Conservation (phyloP, 2,888 invertebrate genomes). For the Macrosiphum euphorbiae region DNA sequence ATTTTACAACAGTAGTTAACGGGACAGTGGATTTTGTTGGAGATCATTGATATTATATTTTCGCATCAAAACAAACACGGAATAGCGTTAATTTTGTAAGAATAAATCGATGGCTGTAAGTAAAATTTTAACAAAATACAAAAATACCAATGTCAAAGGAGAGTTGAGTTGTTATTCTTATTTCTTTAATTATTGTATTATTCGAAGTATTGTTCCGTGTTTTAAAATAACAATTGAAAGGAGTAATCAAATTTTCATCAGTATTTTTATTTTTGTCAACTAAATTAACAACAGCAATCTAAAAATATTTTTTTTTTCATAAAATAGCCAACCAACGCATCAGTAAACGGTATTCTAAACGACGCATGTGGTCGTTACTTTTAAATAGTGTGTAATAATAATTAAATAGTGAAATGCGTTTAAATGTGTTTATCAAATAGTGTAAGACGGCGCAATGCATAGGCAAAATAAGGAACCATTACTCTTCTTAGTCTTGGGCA, state of each 20-base stretch:
- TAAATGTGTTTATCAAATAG: not conserved
- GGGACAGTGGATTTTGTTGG: not conserved
- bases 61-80: not conserved
- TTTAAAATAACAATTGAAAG: not conserved
- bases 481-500: too few species aligned
- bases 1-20: not conserved
- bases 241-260: not conserved
- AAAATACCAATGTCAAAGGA: not conserved
- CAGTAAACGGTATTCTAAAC: not conserved
- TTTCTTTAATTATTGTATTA: not conserved
- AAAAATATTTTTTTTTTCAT: not conserved
- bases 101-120: not conserved
- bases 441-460: not conserved
- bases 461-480: not conserved
- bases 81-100: not conserved
- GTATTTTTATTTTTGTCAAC: not conserved
- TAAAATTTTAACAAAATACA: not conserved
- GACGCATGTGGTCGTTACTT: not conserved
- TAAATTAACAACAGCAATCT: not conserved
- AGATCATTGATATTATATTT: not conserved
- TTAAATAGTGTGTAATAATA: not conserved
- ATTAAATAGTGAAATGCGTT: not conserved
- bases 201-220: not conserved
- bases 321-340: not conserved
- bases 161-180: not conserved